Evolutionary conservation across 2,113 vertebrate genomes (phyloP).

Genomic region (Chamaetylas fuelleborni): DNA sequence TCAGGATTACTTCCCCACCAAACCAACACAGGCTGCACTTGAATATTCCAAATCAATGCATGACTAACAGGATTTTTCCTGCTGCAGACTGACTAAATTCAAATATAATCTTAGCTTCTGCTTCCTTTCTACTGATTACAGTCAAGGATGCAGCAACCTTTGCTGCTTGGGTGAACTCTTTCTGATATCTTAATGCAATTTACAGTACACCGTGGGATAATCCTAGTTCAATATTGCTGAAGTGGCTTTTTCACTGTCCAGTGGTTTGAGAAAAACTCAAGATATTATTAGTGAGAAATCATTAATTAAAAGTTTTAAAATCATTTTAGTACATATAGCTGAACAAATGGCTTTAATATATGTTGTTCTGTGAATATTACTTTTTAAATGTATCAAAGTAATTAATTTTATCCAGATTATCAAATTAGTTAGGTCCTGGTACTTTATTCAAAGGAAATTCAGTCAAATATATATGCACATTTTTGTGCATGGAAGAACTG

Average conservation of each 20-base stretch:
- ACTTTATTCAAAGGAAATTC: not conserved
- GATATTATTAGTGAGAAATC: not conserved
- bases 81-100: not conserved
- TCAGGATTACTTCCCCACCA: constrained; percentile 35
- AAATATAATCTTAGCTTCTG: constrained; percentile 6
- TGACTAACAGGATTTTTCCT: constrained; percentile 31
- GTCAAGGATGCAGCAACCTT: constrained; percentile 46
- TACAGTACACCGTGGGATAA: constrained; percentile 23
- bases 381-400: not conserved
- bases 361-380: not conserved
- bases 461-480: not conserved
- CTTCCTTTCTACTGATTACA: constrained; percentile 24
- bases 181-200: constrained; percentile 43
- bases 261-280: constrained; percentile 9
- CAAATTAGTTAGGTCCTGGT: not conserved
- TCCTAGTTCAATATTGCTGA: constrained; percentile 36
- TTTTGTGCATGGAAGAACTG: not conserved
- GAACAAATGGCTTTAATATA: not conserved
- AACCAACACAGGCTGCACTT: constrained; percentile 28
- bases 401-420: not conserved
- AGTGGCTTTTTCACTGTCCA: constrained; percentile 44
- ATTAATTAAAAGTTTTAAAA: not conserved
- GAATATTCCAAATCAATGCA: constrained; percentile 61
- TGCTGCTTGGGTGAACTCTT: constrained; percentile 36
- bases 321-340: not conserved